A percentile compares a stretch with the other conserved stretches of the same genome.
Conservation (phyloP, 2,888 invertebrate genomes). For the Tribolium freemani region DNA sequence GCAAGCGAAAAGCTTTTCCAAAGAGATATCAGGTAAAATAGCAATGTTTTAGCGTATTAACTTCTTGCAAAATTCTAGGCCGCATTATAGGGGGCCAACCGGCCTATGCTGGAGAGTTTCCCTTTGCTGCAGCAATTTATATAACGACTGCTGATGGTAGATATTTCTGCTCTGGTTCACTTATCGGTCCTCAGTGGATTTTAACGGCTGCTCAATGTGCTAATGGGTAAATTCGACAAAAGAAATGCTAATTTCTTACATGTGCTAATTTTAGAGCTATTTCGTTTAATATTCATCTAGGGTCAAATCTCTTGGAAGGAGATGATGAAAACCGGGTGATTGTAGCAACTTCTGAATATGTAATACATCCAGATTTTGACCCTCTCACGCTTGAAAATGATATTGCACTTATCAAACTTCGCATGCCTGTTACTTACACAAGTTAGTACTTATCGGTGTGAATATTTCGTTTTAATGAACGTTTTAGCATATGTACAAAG, state of each 20-base stretch:
- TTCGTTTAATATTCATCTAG: constrained; percentile 6
- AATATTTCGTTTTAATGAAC: neutral
- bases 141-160: neutral
- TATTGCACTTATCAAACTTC: constrained; percentile 12
- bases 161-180: constrained; percentile 5
- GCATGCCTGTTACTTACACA: neutral
- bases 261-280: neutral
- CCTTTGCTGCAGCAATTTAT: constrained; percentile 15
- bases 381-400: constrained; percentile 23
- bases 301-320: neutral
- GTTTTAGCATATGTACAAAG: constrained; percentile 3
- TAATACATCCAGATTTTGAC: constrained; percentile 23
- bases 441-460: neutral
- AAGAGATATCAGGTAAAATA: neutral
- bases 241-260: neutral
- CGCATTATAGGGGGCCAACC: constrained; percentile 1
- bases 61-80: neutral
- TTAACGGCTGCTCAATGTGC: constrained; percentile 9
- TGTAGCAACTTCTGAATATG: constrained; percentile 8
- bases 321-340: neutral
- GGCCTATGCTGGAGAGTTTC: constrained; percentile 5
- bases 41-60: neutral
- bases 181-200: neutral
- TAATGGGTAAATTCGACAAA: neutral
- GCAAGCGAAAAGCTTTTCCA: neutral